Evolutionary conservation across 2,113 vertebrate species (phyloP), one percentile per base, ranked within the genome.

Genomic region (Brachypodius melanocephalos): DNA sequence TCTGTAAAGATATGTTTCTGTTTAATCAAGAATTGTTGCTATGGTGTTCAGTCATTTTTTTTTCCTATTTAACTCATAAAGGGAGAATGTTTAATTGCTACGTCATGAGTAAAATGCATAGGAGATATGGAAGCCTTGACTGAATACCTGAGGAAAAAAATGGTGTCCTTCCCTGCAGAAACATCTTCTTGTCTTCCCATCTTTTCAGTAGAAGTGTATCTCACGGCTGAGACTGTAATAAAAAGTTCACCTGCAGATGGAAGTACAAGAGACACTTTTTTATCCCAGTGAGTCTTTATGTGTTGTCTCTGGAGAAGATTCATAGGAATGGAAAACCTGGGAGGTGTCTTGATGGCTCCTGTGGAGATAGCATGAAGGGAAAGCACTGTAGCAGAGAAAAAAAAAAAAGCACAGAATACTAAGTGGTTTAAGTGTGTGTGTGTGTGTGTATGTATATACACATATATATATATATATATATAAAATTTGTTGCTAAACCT

Each of bases 371-470:
- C 15, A n/a, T 26, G 55, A 51, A 61, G 25, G 17, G 54, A 32
- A 68, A 66, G 58, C 57, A 54, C 0, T 34, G 9, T 22, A 26
- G 8, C 26, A 51, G 62, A 45, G 49, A 78, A 21, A 31, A 25
- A 67, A 31, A 25, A 67, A 38, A 57, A 14, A 49, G 18, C 4
- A 1, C 7, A 36, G n/a, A 72, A 77, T 61, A 36, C 4, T 16
- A 58, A 42, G 16, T 26, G 6, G 6, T 88, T 73, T n/a, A 77
- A 62, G 5, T 42, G 12, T 19, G 1, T 55, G 8, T 26, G 3
- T 51, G 2, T 42, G 0, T 42, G 14, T 42, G 14, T 42, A 16
- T 42, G 45, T 59, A 2, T 75, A 2, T 79, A 2, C 45, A 2
- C 46, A 17, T 76, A 2, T 68, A 4, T 46, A 2, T 49, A 25